A percentile compares a stretch with the other conserved stretches of the same genome.
Conservation (phyloP, 1,140 invertebrate species). For the Lordiphosa mommai region DNA sequence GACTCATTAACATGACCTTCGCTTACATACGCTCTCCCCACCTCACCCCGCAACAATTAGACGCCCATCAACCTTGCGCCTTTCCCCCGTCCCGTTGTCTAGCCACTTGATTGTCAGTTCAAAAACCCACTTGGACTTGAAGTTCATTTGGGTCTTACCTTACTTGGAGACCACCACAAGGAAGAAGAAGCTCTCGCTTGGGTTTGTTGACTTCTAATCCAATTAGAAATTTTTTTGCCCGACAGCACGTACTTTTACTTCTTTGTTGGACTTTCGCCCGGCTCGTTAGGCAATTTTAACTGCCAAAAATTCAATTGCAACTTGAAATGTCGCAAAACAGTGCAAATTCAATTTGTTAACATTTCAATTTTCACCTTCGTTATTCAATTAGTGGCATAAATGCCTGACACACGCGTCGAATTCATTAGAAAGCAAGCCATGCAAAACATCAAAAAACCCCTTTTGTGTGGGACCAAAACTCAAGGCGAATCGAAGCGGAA, state of each 20-base stretch:
- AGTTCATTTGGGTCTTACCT: constrained; percentile 61
- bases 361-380: constrained; percentile 77
- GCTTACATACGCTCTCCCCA: neutral
- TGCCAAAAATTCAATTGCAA: constrained; percentile 40
- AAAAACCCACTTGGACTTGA: constrained; percentile 28
- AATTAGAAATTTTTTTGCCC: constrained; percentile 57
- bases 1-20: constrained; percentile 44
- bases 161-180: constrained; percentile 2
- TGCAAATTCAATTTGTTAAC: constrained; percentile 72
- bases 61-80: constrained; percentile 26
- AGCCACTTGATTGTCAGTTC: constrained; percentile 31
- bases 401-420: constrained; percentile 27
- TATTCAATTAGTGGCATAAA: constrained; percentile 64
- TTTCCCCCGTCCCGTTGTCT: constrained; percentile 11
- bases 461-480: constrained; percentile 3
- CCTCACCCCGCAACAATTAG: constrained; percentile 22
- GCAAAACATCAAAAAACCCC: neutral
- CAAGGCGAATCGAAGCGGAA: constrained; percentile 8
- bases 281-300: constrained; percentile 61
- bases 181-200: constrained; percentile 4
- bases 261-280: constrained; percentile 44
- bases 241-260: constrained; percentile 43
- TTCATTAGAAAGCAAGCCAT: constrained; percentile 31
- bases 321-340: constrained; percentile 22
- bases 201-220: constrained; percentile 70